A percentile compares a stretch with the other conserved stretches of the same genome.
Evolutionary conservation across 2,797 vertebrate genomes (phyloP).

Genomic region (Podargus strigoides): DNA sequence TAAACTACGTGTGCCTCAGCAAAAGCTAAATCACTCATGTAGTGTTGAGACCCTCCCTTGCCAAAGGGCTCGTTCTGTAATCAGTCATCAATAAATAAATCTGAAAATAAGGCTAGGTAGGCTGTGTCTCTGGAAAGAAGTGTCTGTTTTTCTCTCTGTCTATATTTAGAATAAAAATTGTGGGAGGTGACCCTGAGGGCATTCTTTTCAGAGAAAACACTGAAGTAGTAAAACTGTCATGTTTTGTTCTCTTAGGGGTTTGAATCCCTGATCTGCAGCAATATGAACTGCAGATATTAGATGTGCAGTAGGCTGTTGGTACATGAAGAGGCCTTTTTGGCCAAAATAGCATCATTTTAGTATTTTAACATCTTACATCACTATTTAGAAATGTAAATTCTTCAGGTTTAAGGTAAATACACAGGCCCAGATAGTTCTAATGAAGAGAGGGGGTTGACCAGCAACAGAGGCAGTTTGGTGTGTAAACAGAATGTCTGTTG

Average conservation of each 20-base stretch:
- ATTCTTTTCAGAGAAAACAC: background rate
- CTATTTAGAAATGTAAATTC: background rate
- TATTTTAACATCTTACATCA: background rate
- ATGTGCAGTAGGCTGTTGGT: background rate
- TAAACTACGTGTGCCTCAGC: background rate
- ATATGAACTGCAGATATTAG: background rate
- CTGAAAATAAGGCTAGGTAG: background rate
- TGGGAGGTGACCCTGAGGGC: background rate
- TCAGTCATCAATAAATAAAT: background rate
- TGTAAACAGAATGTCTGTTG: background rate
- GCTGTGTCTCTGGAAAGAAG: background rate
- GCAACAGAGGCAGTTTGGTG: background rate
- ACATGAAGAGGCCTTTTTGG: background rate
- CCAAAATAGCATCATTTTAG: background rate
- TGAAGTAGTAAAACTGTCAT: background rate
- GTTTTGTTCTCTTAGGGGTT: background rate
- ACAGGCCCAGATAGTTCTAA: background rate
- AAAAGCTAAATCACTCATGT: background rate
- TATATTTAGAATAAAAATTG: background rate
- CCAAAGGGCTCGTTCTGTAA: background rate
- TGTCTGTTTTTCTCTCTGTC: background rate
- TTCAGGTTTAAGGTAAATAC: background rate
- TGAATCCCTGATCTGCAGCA: background rate
- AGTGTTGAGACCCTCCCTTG: background rate
- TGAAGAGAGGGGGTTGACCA: background rate